Evolutionary conservation across 2,113 vertebrate genomes (phyloP), one percentile per base, ranked within the genome.

Genomic region (Pseudorectes ferrugineus): DNA sequence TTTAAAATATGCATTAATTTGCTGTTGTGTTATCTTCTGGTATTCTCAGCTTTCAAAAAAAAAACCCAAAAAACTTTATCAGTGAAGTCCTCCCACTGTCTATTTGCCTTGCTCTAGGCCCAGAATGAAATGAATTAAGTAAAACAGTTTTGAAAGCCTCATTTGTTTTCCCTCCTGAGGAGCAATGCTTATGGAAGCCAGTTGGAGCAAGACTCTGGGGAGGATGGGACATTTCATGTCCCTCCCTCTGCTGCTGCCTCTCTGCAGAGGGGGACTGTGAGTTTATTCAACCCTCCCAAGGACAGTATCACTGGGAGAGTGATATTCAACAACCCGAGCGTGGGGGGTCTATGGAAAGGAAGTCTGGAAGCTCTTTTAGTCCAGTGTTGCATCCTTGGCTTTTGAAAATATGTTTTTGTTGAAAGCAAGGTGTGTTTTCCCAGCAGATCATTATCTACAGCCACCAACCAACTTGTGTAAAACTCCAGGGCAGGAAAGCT

Each of bases 1-100:
- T 91, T 92, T 95, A 89, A 97, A 97, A 97, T 89, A 85, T 74
- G 93, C 85, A 86, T 83, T 94, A 96, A 97, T 96, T 97, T 93
- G 93, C 90, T 92, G 91, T 92, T 88, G 77, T 93, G 94, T 91
- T 97, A 96, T 96, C 90, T 94, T 89, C 68, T 83, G 92, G 70
- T 95, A 96, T 94, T 92, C 78, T 89, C 80, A 29, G 89, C 67
- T 92, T 96, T 74, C 46, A 59, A 14, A 66, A 85, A 93, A 67
- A 85, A 89, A 6, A 54, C 15, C 28, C 19, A 46, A 48, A 26
- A 51, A 31, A 51, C 33, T 94, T 96, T 91, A 95, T 88, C 89
- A 82, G 57, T 33, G 31, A 85, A 93, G 85, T 96, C 89, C 89
- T 96, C 93, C 93, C 67, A 88, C 93, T 92, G 92, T 77, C 92